phyloP scores from a whole-genome alignment of 2,797 vertebrate species.

The Carduelis carduelis region DNA sequence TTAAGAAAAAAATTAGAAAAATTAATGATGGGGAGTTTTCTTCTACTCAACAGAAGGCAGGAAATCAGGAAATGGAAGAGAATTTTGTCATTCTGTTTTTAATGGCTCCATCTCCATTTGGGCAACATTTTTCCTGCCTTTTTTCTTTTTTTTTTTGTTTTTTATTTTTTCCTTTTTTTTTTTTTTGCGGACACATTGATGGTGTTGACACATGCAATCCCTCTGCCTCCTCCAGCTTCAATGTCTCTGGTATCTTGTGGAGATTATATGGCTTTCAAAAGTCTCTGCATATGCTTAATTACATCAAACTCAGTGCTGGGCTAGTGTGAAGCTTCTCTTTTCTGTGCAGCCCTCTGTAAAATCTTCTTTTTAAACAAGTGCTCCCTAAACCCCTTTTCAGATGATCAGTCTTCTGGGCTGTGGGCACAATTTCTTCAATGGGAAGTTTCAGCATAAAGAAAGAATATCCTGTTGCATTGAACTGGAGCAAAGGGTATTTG shows the following conservation, averaged over 20 bases:
- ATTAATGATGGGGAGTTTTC: not conserved
- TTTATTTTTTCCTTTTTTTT: not conserved
- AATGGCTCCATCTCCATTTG: not conserved
- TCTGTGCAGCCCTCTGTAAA: not conserved
- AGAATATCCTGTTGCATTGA: not conserved
- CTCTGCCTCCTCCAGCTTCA: not conserved
- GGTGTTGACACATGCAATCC: accelerated
- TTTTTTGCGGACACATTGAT: not conserved
- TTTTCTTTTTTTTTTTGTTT: not conserved
- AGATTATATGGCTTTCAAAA: not conserved
- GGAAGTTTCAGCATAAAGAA: not conserved
- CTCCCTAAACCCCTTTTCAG: not conserved
- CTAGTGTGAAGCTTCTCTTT: not conserved
- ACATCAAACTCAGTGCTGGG: not conserved
- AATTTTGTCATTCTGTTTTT: not conserved
- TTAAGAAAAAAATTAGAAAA: not conserved
- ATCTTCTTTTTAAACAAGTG: not conserved
- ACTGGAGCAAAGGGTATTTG: not conserved
- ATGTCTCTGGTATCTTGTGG: not conserved
- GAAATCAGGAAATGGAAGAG: not conserved
- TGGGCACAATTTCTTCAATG: not conserved
- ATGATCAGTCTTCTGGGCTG: not conserved
- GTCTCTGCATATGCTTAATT: not conserved
- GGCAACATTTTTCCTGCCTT: not conserved
- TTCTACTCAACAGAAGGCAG: not conserved